Evolutionary conservation across 1,140 invertebrate genomes (phyloP).

Genomic region (Dolichoris vasculosae): DNA sequence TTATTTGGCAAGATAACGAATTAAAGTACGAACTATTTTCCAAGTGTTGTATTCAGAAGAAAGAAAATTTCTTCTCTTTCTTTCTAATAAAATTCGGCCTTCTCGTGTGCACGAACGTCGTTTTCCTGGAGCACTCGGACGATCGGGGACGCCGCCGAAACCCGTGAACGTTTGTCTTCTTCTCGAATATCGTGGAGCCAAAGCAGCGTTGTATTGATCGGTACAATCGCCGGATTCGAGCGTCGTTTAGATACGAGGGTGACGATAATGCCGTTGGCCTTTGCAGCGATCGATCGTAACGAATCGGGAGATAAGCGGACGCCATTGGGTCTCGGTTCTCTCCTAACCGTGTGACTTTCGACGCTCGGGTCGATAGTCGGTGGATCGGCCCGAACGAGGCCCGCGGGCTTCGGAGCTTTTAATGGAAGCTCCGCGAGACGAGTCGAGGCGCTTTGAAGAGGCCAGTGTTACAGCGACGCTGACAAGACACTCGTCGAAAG

Average conservation of each 20-base stretch:
- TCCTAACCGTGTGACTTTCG: not conserved
- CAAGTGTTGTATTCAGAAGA: too few species aligned
- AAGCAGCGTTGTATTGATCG: not conserved
- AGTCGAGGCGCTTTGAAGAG: not conserved
- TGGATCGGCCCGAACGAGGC: not conserved
- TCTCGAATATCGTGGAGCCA: not conserved
- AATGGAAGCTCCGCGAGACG: conserved; percentile 32
- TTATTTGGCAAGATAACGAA: too few species aligned
- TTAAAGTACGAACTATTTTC: too few species aligned
- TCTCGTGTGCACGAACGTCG: not conserved
- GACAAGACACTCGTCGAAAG: not conserved
- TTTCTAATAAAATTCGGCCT: not conserved
- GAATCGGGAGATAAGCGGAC: not conserved
- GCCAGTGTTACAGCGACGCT: not conserved
- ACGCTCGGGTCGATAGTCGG: not conserved
- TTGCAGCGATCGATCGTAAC: not conserved
- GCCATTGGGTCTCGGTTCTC: not conserved
- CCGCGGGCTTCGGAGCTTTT: conserved; percentile 26
- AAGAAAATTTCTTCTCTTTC: too few species aligned
- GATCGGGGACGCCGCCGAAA: not conserved
- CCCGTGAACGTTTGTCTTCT: not conserved
- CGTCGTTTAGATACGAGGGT: too few species aligned
- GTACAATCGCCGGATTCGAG: not conserved
- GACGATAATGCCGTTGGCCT: not conserved
- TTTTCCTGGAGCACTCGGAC: not conserved